A percentile compares a stretch with the other conserved stretches of the same genome.
Evolutionary conservation across 2,113 vertebrate species (phyloP).

Genomic region (Oncorhynchus masou): DNA sequence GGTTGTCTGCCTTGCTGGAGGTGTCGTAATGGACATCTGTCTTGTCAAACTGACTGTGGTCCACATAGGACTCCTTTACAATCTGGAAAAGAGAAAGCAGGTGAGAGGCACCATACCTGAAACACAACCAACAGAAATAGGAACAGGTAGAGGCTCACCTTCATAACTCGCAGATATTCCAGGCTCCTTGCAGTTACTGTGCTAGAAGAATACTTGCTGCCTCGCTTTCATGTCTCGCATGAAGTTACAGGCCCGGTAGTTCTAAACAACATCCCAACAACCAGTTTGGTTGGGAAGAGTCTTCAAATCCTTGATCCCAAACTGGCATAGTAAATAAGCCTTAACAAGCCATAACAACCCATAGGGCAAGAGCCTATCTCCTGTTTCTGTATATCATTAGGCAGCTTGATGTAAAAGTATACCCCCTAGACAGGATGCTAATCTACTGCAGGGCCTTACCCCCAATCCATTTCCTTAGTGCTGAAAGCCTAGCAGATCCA

Average conservation of each 20-base stretch:
- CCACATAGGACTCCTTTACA: constrained; percentile 89
- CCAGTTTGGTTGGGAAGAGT: constrained; percentile 82
- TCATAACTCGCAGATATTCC: constrained; percentile 85
- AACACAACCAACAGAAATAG: neutral
- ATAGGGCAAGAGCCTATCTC: no score
- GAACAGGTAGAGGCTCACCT: constrained; percentile 68
- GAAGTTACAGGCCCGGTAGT: constrained; percentile 97
- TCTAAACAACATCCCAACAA: constrained; percentile 95
- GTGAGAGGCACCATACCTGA: neutral
- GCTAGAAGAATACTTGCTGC: constrained; percentile 93
- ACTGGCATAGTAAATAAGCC: constrained; percentile 66
- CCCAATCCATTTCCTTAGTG: no score
- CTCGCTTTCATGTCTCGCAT: constrained; percentile 89
- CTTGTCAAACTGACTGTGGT: constrained; percentile 95
- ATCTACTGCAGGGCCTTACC: no score
- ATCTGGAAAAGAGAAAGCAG: constrained; percentile 71
- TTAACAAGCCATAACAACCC: no score
- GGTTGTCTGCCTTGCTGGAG: constrained; percentile 85
- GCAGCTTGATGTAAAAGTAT: no score
- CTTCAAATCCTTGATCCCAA: constrained; percentile 92
- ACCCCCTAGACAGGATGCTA: no score
- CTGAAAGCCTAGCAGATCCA: no score
- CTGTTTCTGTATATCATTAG: no score
- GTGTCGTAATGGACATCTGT: constrained; percentile 86
- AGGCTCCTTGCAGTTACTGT: constrained; percentile 96